phyloP scores from a whole-genome alignment of 2,113 vertebrate genomes.

The Athene noctua region DNA sequence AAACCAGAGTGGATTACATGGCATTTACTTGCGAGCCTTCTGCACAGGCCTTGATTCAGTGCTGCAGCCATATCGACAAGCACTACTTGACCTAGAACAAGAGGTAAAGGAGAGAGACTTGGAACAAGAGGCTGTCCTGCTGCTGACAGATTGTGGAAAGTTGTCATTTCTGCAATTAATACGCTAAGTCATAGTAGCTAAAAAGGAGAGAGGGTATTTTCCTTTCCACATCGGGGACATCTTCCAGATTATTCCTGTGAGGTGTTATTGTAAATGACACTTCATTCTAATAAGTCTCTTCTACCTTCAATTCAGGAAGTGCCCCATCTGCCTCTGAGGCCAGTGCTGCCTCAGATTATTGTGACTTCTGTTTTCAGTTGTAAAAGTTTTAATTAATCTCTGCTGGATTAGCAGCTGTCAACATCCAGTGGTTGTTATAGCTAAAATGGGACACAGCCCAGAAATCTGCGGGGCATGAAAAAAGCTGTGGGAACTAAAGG shows the following conservation, averaged over 20 bases:
- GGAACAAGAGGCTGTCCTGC: not conserved
- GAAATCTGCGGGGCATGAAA: accelerated
- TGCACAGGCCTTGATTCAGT: conserved; percentile 94
- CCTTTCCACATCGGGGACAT: not conserved
- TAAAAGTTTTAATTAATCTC: not conserved
- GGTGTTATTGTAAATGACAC: not conserved
- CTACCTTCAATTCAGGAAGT: not conserved
- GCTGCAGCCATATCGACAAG: conserved; percentile 93
- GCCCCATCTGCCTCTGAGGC: not conserved
- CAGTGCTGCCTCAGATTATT: not conserved
- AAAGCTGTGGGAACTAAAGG: not conserved
- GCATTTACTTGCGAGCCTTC: conserved; percentile 94
- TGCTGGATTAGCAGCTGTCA: not conserved
- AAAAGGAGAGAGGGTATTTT: not conserved
- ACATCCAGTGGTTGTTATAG: not conserved
- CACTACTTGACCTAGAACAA: conserved; percentile 93
- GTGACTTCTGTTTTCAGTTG: not conserved
- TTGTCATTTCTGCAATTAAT: not conserved
- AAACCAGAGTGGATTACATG: conserved; percentile 85
- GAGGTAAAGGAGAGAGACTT: conserved; percentile 78
- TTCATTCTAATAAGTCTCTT: not conserved
- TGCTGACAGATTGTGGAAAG: not conserved
- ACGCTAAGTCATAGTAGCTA: not conserved
- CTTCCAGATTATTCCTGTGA: not conserved
- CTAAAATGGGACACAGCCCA: not conserved